phyloP scores from a whole-genome alignment of 1,140 invertebrate genomes.

The Diabrotica virgifera region DNA sequence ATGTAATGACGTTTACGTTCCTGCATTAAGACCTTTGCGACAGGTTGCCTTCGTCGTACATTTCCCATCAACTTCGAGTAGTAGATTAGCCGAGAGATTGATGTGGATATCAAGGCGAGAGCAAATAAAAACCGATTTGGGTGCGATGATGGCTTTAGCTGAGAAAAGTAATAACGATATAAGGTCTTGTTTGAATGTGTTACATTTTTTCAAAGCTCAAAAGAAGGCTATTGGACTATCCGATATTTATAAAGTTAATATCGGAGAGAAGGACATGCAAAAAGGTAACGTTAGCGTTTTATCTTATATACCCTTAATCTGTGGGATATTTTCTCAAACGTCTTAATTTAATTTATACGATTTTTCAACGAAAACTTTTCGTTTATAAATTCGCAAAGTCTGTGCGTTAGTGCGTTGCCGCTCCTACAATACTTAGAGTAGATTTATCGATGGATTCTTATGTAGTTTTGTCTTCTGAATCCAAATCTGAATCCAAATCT shows the following conservation, averaged over 20 bases:
- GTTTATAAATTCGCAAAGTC: too few species aligned
- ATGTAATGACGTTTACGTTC: conserved; percentile 91
- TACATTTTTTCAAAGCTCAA: conserved; percentile 70
- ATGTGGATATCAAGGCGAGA: conserved; percentile 67
- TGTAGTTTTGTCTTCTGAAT: too few species aligned
- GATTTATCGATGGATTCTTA: too few species aligned
- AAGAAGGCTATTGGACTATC: conserved; percentile 57
- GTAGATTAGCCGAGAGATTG: conserved; percentile 63
- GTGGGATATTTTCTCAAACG: too few species aligned
- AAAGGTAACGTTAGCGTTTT: conserved; percentile 48
- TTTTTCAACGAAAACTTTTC: too few species aligned
- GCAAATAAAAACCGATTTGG: conserved; percentile 67
- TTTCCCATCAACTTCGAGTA: conserved; percentile 65
- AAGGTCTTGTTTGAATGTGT: conserved; percentile 80
- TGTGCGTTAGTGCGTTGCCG: too few species aligned
- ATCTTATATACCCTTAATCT: too few species aligned
- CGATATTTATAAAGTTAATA: conserved; percentile 64
- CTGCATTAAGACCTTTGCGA: conserved; percentile 72
- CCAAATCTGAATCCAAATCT: too few species aligned
- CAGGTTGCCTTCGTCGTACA: conserved; percentile 73
- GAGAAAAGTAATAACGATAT: conserved; percentile 85
- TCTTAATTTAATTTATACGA: too few species aligned
- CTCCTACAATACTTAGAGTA: too few species aligned
- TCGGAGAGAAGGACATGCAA: conserved; percentile 84
- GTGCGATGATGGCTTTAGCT: conserved; percentile 68